Conservation (phyloP, 2,113 vertebrate genomes). For the Ciconia boyciana region DNA sequence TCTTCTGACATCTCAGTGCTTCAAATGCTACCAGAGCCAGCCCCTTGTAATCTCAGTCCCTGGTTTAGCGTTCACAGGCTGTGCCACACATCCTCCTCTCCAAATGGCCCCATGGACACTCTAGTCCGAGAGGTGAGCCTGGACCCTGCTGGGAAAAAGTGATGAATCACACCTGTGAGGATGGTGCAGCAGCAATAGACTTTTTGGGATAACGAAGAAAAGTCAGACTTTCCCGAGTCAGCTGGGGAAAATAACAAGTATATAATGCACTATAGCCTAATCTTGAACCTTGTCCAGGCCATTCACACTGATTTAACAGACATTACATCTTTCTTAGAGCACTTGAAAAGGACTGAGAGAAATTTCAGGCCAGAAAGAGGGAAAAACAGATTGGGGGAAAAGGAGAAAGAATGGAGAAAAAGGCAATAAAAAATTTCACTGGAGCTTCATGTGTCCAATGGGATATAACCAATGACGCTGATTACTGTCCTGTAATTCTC, state of each 20-base stretch:
- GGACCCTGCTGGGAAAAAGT: neutral
- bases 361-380: neutral
- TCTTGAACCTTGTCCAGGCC: neutral
- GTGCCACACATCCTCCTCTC: neutral
- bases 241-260: neutral
- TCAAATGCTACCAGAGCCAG: neutral
- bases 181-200: neutral
- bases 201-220: neutral
- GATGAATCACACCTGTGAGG: neutral
- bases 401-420: neutral
- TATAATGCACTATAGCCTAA: neutral
- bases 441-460: fast-evolving
- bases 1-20: neutral
- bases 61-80: fast-evolving
- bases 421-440: neutral
- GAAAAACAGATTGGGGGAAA: neutral
- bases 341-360: neutral
- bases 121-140: fast-evolving
- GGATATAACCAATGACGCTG: fast-evolving
- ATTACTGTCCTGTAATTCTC: neutral
- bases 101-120: neutral
- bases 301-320: neutral
- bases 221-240: neutral
- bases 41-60: neutral
- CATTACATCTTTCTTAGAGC: neutral